These are phyloP conservation scores for Eubasilissa splendida DNA, from an alignment of 2,888 invertebrate species.

Conservation along the genomic window DNA sequence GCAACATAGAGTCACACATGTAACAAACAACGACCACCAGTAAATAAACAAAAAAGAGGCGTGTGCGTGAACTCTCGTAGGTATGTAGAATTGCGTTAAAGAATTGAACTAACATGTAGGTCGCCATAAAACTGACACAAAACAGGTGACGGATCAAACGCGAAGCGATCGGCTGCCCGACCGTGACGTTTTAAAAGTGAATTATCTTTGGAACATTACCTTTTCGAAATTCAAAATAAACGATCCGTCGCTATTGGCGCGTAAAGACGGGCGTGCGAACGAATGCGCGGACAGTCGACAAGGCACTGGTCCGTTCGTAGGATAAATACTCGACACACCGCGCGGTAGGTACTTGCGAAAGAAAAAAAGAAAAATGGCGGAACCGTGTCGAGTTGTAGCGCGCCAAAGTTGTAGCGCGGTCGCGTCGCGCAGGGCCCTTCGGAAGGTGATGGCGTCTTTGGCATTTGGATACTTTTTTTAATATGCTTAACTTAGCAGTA, in stretches of 20 bases:
- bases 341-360: background rate
- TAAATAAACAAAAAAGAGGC: conserved; percentile 29
- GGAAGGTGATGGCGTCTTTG: no score
- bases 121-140: conserved; percentile 20
- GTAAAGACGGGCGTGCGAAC: conserved; percentile 1
- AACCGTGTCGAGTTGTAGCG: background rate
- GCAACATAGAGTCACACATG: background rate
- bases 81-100: conserved; percentile 1
- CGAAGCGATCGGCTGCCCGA: background rate
- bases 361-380: conserved; percentile 3
- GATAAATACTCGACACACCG: background rate
- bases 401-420: background rate
- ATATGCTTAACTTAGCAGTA: no score
- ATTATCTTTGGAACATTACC: conserved; percentile 5
- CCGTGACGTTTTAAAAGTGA: background rate
- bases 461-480: no score
- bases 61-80: conserved; percentile 13
- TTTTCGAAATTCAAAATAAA: conserved; percentile 13
- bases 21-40: conserved; percentile 12
- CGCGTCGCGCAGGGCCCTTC: no score
- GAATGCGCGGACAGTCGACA: conserved; percentile 9
- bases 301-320: conserved; percentile 5
- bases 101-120: background rate
- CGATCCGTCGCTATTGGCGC: conserved; percentile 8
- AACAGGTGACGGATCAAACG: background rate